phyloP scores from a whole-genome alignment of 2,113 vertebrate genomes.

The Melanostigma gelatinosum region DNA sequence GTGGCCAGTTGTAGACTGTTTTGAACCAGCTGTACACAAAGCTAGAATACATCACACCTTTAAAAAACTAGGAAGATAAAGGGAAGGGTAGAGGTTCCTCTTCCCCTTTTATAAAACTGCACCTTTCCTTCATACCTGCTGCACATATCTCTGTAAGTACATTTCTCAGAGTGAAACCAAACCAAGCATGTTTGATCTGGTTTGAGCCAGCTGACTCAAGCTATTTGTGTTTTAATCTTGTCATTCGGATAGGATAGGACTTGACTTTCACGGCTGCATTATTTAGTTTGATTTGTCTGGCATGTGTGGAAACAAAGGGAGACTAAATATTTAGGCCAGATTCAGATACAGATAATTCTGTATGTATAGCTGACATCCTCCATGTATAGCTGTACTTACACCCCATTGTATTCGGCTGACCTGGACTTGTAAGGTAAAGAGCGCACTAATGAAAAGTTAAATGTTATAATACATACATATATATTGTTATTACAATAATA shows the following conservation, averaged over 20 bases:
- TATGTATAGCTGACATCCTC: constrained; percentile 24
- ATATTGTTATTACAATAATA: not conserved
- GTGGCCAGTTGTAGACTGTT: not conserved
- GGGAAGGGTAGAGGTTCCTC: not conserved
- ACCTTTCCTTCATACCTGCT: not conserved
- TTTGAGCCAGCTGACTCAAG: not conserved
- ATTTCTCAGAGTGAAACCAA: not conserved
- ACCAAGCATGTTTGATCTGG: not conserved
- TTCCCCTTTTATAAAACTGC: not conserved
- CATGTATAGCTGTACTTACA: constrained; percentile 23
- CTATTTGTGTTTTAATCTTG: not conserved
- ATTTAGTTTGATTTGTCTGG: constrained; percentile 11
- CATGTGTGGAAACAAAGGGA: constrained; percentile 18
- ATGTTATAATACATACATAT: not conserved
- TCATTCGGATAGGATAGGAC: not conserved
- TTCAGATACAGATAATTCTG: constrained; percentile 1
- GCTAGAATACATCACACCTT: not conserved
- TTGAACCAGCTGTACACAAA: not conserved
- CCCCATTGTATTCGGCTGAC: not conserved
- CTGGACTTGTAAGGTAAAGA: not conserved
- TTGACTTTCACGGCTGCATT: not conserved
- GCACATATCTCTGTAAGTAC: not conserved
- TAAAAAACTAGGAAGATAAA: not conserved
- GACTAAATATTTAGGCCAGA: constrained; percentile 42
- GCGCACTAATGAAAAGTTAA: not conserved